These are phyloP conservation scores for Molanna angustata DNA, from an alignment of 2,888 invertebrate species.

Conservation along the genomic window DNA sequence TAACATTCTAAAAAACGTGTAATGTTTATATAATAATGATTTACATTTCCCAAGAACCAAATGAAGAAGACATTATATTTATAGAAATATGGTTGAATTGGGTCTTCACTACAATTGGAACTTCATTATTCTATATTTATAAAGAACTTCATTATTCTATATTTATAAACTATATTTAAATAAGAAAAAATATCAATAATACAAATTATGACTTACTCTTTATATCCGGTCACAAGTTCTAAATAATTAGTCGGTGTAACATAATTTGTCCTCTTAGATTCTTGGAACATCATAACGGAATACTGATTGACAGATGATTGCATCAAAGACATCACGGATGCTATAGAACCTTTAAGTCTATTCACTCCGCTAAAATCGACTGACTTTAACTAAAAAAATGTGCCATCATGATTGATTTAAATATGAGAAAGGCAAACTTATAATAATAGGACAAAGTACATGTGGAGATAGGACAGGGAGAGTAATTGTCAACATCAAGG, in stretches of 20 bases:
- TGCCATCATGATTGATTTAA: no score
- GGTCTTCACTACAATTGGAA: no score
- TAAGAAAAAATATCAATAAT: background rate
- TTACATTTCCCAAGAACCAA: background rate
- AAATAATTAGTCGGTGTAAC: slow-evolving; percentile 88
- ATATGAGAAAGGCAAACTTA: no score
- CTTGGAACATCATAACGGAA: slow-evolving; percentile 69
- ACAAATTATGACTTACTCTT: slow-evolving; percentile 71
- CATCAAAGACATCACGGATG: slow-evolving; percentile 75
- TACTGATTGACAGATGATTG: slow-evolving; percentile 78
- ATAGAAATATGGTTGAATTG: no score
- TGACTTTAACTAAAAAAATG: slow-evolving; percentile 9
- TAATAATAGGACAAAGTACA: no score
- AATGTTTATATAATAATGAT: background rate
- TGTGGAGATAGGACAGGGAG: no score
- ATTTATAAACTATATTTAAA: background rate
- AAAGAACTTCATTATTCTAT: no score
- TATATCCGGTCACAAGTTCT: slow-evolving; percentile 80
- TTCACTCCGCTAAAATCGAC: slow-evolving; percentile 10
- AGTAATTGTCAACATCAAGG: no score
- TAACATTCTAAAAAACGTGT: slow-evolving; percentile 58
- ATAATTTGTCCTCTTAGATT: slow-evolving; percentile 80
- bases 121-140: no score
- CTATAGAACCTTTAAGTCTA: slow-evolving; percentile 46
- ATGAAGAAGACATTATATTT: background rate